Conservation (phyloP, 2,113 vertebrate species). For the Cryptoleucopteryx plumbea region DNA sequence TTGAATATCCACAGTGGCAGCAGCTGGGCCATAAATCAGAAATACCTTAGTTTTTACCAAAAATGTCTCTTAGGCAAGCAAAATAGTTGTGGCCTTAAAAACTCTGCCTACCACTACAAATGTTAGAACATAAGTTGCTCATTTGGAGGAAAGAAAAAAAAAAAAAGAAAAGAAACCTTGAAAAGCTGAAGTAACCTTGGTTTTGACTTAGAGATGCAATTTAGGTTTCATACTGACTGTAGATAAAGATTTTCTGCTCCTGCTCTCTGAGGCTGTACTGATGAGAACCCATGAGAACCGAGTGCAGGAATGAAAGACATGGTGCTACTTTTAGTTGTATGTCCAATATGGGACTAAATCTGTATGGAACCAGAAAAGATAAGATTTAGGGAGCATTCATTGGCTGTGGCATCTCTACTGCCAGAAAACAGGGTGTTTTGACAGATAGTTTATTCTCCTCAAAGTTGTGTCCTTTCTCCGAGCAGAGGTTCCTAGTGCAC, state of each 20-base stretch:
- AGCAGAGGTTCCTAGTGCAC: background rate
- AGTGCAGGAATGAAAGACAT: background rate
- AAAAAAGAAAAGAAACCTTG: background rate
- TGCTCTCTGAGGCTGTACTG: background rate
- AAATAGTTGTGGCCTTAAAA: background rate
- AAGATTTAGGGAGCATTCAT: background rate
- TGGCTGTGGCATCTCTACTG: background rate
- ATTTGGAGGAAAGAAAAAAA: background rate
- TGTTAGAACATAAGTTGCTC: background rate
- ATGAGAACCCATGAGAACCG: background rate
- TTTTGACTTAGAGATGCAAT: background rate
- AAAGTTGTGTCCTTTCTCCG: background rate
- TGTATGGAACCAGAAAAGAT: background rate
- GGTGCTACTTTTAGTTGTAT: background rate
- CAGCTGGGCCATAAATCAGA: background rate
- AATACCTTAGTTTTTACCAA: background rate
- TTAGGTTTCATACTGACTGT: background rate
- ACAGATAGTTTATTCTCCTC: background rate
- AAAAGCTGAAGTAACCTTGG: background rate
- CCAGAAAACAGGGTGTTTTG: background rate
- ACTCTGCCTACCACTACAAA: background rate
- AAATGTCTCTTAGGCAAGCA: background rate
- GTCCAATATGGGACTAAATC: background rate
- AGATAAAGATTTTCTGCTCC: background rate
- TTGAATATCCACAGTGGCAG: background rate